Base-by-base conservation (phyloP, 1,140 invertebrate species). In the Drosophila pachea region DNA sequence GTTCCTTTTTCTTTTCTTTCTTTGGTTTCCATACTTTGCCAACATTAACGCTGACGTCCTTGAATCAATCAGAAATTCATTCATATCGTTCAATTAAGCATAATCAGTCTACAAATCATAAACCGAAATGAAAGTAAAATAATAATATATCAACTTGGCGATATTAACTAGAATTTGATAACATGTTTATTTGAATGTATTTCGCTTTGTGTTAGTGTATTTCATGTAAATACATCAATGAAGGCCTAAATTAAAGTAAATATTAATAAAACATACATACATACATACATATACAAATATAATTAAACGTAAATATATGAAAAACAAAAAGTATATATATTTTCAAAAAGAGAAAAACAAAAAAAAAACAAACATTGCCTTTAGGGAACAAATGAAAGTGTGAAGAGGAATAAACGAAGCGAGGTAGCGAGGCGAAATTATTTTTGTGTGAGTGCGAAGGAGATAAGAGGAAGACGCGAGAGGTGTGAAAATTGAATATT, bases 381-480 rank as follows among this genome's bases (percentile, higher is more conserved):
- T 83, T 83, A 83, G 79, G 79, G 79, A 84, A 74, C 79, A 84
- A 84, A 84, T 65, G 50, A 69, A 69, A 71, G 42, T 43, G 71
- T 62, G 40, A 7, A 14, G 12, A 7, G 40, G 14, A 12, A 12
- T 4, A 40, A 6, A 12, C 5, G n/a, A 42, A 12, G 2, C 6
- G n/a, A 42, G 0, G 40, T 70, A 50, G 22, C 12, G 7, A 54
- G 59, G 48, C 40, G 59, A 62, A 76, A 62, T 52, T 76, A 61
- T 71, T 75, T 75, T 76, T 76, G 68, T 68, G 68, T 73, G 59
- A 52, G 58, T 49, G 55, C 59, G 38, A 61, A 40, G 11, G 8
- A 14, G 40, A 16, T 11, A 7, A 7, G 50, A 58, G 16, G 7
- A 35, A 48, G 47, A 60, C 11, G 22, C 14, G 16, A 9, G 40